These are phyloP conservation scores for Pocillopora verrucosa DNA, from an alignment of 64 coral and sea anemone genomes.

Conservation along the genomic window DNA sequence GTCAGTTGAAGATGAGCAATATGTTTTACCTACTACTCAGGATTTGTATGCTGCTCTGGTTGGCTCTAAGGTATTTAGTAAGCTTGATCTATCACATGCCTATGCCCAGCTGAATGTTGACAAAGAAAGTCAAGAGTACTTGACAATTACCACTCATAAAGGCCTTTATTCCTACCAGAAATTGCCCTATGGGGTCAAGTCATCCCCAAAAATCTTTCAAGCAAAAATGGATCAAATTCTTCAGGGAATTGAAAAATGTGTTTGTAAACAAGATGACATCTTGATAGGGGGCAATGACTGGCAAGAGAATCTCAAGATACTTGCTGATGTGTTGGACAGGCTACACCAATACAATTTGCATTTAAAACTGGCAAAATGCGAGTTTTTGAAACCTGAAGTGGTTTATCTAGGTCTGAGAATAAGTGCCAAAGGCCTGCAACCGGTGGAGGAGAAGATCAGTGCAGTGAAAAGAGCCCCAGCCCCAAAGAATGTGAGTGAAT, in stretches of 20 bases:
- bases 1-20: constrained; percentile 27
- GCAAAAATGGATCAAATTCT: constrained; percentile 23
- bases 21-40: constrained; percentile 38
- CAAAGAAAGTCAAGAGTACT: too few relatives aligned
- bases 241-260: constrained; percentile 9
- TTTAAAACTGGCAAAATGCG: constrained; percentile 55
- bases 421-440: constrained; percentile 26
- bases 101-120: too few relatives aligned
- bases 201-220: constrained; percentile 50
- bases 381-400: constrained; percentile 58
- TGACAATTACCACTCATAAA: constrained; percentile 62
- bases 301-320: background rate
- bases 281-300: constrained; percentile 19
- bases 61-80: too few relatives aligned
- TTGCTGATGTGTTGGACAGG: constrained; percentile 27
- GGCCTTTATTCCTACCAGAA: constrained; percentile 43
- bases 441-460: constrained; percentile 33
- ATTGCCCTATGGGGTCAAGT: constrained; percentile 56
- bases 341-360: constrained; percentile 32
- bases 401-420: constrained; percentile 46
- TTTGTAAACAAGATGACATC: constrained; percentile 34
- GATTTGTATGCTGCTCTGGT: constrained; percentile 40
- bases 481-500: constrained; percentile 48
- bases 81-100: too few relatives aligned
- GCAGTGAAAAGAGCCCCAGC: constrained; percentile 19